Evolutionary conservation across 2,888 invertebrate species (phyloP), one percentile per base, ranked within the genome.

Genomic region (Diploptera punctata): DNA sequence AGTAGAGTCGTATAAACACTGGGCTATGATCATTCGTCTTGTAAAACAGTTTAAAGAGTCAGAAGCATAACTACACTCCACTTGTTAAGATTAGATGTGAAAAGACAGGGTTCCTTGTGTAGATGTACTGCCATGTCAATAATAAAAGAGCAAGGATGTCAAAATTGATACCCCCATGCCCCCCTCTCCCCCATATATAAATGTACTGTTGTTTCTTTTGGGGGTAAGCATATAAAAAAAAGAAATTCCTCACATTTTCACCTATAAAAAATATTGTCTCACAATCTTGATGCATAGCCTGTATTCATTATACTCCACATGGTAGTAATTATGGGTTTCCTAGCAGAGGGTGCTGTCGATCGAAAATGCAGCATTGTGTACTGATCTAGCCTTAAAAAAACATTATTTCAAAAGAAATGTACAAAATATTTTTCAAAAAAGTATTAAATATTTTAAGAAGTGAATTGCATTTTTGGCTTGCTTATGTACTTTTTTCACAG

Each of bases 171-270:
- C 26, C 24, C 26, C 31, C 57, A 57, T 57, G 31, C 31, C 31
- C 29, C 57, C 21, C 3, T 26, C 7, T 57, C n/a, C 57, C 57
- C n/a, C 3, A 13, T 24, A 3, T 52, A 57, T 31, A 18, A 19
- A 57, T 57, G 21, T 57, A 57, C 24, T 26, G 52, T 24, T 52
- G 24, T 52, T 24, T n/a, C n/a, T n/a, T 52, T 9, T 57, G 29
- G 57, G 57, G 54, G 29, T 24, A 38, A 38, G 21, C 43, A 4
- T 68, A 33, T 26, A n/a, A n/a, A n/a, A n/a, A n/a, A n/a, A n/a
- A n/a, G n/a, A 68, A 72, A 72, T 72, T 72, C 72, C 72, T 72
- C 72, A 72, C 72, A 72, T 72, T 44, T 60, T 44, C 61, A 68
- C 57, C 43, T 60, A 68, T 47, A 72, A 57, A 65, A 44, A 69